Base-by-base conservation (phyloP, 2,113 vertebrate species). In the Tachycineta bicolor region DNA sequence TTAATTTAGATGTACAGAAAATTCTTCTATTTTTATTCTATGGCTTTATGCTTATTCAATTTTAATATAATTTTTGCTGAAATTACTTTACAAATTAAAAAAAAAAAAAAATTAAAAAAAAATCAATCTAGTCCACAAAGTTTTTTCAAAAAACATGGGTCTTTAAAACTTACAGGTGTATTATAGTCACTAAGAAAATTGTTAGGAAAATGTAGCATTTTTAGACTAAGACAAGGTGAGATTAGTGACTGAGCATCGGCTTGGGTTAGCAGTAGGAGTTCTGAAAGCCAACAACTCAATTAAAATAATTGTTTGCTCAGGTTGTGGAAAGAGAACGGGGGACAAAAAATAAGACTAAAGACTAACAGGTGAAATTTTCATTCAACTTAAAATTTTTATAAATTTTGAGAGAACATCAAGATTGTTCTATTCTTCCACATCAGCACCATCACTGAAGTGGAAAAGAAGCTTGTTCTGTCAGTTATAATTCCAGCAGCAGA, bases 301-400 rank as follows among this genome's bases (percentile, higher is more conserved):
- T 97, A 90, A 92, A 94, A 91, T 87, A 43, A 67, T 75, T 34
- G 25, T 6, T 95, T 91, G 29, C 90, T 95, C 55, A 96, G 70
- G 50, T 33, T 33, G 43, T 92, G 63, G 77, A 75, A 87, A 31
- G 49, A 56, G 21, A 80, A 50, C 14, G 41, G 43, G 4, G 21
- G 12, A 74, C 20, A 75, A 92, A 84, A 67, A 22, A 49, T 34
- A 87, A 77, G 22, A 55, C 43, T 50, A 81, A 80, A 77, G 19
- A 68, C 23, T 47, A 78, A 64, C 24, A 70, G 44, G 50, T 39
- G 12, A 83, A 52, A n/a, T 29, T 44, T 76, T 76, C 41, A 39
- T 83, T 92, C 41, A 80, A 50, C 17, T 53, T 76, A 59, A 79
- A 87, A 44, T 49, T 39, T 49, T 68, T 37, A 31, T 21, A 46